Evolutionary conservation across 2,797 vertebrate species (phyloP), one percentile per base, ranked within the genome.

Genomic region (Thripadectes ignobilis): DNA sequence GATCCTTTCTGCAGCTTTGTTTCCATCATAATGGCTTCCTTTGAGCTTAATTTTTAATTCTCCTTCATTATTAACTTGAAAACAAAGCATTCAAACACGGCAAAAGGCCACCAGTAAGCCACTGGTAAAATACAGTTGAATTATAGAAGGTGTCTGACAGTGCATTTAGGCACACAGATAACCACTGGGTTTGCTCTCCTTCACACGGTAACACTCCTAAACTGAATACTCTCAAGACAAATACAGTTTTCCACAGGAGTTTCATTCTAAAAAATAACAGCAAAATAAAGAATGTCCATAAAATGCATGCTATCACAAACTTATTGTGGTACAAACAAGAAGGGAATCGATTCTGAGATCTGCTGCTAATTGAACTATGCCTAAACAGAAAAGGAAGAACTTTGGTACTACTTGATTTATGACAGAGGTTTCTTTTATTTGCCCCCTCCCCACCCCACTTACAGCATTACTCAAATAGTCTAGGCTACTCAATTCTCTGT

Each of bases 401-500:
- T 97, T 92, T 4, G 49, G 65, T 84, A 94, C 81, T 94, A 85
- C 80, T 57, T 93, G 89, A 95, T 97, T 97, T 91, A 96, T 32
- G 62, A 96, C 95, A 93, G 39, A 73, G 93, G 67, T 86, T 93
- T 95, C 92, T 96, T 96, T 92, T 83, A 93, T 95, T 87, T 89
- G 77, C 66, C 39, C n/a, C 63, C 73, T 73, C 88, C 68, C 45
- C 83, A 86, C 78, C 68, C 88, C 52, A 51, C 69, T 82, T 94
- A 88, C 85, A 92, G 89, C 95, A 96, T 96, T 96, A 97, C 95
- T 97, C 95, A 97, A 96, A 95, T 94, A 96, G 93, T 96, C 97
- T 89, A 97, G 98, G 97, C 98, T 97, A 92, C 94, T 95, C 95
- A 97, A 96, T 97, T 98, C 96, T 97, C 97, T 97, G 97, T 97